phyloP scores from a whole-genome alignment of 1,140 invertebrate species.

The Brachionus rotundiformis region DNA sequence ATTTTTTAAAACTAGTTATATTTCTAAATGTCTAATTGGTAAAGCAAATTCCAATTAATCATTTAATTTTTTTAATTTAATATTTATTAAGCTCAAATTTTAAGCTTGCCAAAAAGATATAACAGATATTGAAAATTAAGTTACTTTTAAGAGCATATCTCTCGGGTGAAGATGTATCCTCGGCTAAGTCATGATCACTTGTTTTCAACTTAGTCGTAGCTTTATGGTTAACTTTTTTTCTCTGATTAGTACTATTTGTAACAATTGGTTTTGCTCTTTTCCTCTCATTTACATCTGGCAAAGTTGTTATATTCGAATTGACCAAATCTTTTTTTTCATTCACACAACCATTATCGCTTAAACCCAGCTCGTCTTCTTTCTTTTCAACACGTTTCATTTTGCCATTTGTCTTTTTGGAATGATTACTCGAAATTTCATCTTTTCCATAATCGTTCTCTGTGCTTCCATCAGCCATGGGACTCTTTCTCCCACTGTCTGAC shows the following conservation, averaged over 20 bases:
- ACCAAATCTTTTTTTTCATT: neutral
- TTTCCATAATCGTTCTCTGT: no score
- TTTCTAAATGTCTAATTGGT: no score
- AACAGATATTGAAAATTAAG: neutral
- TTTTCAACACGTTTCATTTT: no score
- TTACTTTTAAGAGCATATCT: constrained; percentile 13
- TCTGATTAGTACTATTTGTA: neutral
- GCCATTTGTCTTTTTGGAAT: no score
- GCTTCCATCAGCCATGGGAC: no score
- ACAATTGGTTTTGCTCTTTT: constrained; percentile 10
- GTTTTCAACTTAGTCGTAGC: neutral
- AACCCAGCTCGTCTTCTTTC: neutral
- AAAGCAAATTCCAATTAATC: no score
- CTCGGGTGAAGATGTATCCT: neutral
- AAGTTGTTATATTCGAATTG: neutral
- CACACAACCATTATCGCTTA: neutral
- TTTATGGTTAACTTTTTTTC: neutral
- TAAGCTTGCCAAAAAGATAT: no score
- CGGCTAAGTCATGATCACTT: neutral
- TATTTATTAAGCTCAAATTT: no score
- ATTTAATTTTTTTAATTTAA: no score
- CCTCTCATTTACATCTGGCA: neutral
- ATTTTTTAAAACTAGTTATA: no score
- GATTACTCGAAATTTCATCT: no score
- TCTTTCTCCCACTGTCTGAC: no score